Base-by-base conservation (phyloP, 2,888 invertebrate species). In the Acleris emargana region DNA sequence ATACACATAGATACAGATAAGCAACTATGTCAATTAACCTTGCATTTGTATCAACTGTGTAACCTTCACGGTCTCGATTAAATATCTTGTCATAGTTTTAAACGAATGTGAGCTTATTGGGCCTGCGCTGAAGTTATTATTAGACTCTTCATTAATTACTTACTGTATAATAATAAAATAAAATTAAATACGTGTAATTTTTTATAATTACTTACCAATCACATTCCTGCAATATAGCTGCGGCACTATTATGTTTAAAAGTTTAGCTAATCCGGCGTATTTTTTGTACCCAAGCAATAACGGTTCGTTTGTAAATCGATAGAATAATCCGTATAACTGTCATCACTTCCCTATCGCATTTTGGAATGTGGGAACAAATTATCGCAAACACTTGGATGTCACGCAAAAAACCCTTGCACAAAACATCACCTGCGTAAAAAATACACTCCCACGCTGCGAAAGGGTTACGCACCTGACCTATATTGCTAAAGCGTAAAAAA, bases 401-500 rank as follows among this genome's bases (percentile, higher is more conserved):
- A 72, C 78, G 81, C 81, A 87, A 90, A 88, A 89, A 89, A 86
- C 64, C 71, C 78, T 83, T 84, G 87, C 88, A 89, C 85, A 89
- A 90, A 87, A 83, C 81, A 74, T 73, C 69, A 42, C 61, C 62
- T 76, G 67, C 73, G 74, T 78, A 89, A 89, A 89, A 78, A 77
- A 52, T 72, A 69, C 72, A 87, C 92, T 91, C 92, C 92, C 91
- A 92, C 91, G 91, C 87, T 78, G 72, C 79, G 86, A 89, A 91
- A 92, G 92, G 92, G 92, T 92, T 92, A 85, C 85, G 74, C 92
- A 92, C 92, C 92, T 92, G 92, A 92, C 92, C 92, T 91, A 92
- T 87, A 91, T 92, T 73, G 72, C 72, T 73, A 78, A 76, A 79
- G 83, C 82, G 84, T 81, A 80, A 80, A 79, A 76, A 75, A 71